phyloP scores from a whole-genome alignment of 2,888 invertebrate genomes.

The Tinea trinotella region DNA sequence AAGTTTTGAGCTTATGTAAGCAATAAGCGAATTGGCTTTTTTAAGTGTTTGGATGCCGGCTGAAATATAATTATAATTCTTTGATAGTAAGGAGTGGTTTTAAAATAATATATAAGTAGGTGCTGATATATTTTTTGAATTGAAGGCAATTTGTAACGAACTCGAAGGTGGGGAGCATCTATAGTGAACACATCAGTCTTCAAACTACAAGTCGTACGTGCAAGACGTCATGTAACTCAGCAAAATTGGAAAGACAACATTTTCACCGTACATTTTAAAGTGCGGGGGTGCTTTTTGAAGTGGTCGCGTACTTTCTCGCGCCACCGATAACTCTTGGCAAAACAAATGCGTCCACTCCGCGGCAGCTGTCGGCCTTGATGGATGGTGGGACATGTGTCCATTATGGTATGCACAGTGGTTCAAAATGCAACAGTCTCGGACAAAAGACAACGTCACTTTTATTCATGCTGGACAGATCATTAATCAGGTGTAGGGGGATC shows the following conservation, averaged over 20 bases:
- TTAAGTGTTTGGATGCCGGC: too few relatives aligned
- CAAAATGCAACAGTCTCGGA: conserved; percentile 28
- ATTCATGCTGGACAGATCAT: conserved; percentile 13
- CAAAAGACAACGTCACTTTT: conserved; percentile 30
- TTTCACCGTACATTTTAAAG: neutral
- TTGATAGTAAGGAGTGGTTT: too few relatives aligned
- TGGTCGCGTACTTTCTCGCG: conserved; percentile 22
- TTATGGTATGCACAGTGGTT: conserved; percentile 36
- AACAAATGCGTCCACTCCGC: conserved; percentile 39
- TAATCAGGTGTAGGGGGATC: conserved; percentile 16
- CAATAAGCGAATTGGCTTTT: too few relatives aligned
- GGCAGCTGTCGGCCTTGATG: conserved; percentile 56
- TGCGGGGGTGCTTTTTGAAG: neutral
- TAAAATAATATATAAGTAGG: too few relatives aligned
- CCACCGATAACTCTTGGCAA: conserved; percentile 38
- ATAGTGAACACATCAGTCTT: conserved; percentile 17
- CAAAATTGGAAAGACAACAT: neutral
- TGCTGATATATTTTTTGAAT: neutral
- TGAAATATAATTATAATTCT: too few relatives aligned
- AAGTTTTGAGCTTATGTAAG: too few relatives aligned
- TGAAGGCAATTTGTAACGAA: neutral
- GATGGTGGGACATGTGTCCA: conserved; percentile 67
- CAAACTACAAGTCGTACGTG: conserved; percentile 16
- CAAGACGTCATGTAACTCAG: conserved; percentile 2
- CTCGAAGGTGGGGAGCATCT: neutral